These are phyloP conservation scores for Noctua pronuba DNA, from an alignment of 2,888 invertebrate genomes.

Conservation along the genomic window DNA sequence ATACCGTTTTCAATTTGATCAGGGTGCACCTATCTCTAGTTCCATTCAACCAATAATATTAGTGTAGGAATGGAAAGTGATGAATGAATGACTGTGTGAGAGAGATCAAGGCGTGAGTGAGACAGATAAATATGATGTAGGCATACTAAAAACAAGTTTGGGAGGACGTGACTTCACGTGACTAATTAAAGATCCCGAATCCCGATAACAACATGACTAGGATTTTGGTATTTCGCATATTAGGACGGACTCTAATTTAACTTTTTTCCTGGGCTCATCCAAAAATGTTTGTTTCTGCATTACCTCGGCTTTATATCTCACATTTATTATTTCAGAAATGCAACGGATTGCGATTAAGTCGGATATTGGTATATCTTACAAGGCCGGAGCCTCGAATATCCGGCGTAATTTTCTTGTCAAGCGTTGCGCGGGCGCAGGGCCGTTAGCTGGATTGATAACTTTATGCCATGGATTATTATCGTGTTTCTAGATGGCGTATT, in stretches of 20 bases:
- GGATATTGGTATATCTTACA: neutral
- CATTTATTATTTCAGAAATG: neutral
- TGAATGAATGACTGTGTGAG: constrained; percentile 1
- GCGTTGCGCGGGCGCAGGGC: neutral
- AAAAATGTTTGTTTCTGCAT: neutral
- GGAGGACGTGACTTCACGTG: neutral
- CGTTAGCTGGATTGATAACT: neutral
- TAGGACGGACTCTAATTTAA: neutral
- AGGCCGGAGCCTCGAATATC: neutral
- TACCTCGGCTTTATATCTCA: neutral
- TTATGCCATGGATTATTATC: neutral
- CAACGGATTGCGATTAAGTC: neutral
- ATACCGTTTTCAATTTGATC: neutral
- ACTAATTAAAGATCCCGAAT: neutral
- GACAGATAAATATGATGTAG: neutral
- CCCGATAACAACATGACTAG: neutral
- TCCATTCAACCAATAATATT: neutral
- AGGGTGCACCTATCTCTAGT: no score
- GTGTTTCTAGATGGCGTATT: neutral
- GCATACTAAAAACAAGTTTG: neutral
- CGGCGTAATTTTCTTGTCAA: constrained; percentile 1
- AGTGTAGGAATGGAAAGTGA: neutral
- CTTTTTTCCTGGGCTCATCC: neutral
- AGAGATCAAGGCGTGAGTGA: neutral
- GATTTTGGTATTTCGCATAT: neutral